These are phyloP conservation scores for Tetramorium bicarinatum DNA, from an alignment of 2,888 invertebrate species.

Conservation along the genomic window DNA sequence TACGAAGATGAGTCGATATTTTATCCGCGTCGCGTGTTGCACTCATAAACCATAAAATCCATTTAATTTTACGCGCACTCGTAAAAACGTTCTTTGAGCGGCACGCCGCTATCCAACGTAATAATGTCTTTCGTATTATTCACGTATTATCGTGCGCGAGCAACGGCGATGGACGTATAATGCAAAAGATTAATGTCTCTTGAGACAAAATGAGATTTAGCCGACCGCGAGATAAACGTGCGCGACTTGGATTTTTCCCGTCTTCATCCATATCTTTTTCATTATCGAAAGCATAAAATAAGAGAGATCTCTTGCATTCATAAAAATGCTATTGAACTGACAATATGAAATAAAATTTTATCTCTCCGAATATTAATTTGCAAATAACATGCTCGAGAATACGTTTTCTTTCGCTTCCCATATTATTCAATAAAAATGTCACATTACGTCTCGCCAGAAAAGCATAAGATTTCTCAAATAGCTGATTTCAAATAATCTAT, in stretches of 20 bases:
- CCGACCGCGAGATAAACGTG: neutral
- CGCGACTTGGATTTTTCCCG: neutral
- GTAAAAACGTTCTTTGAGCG: slow-evolving; percentile 68
- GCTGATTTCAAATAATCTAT: neutral
- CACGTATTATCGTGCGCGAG: slow-evolving; percentile 11
- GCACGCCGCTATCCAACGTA: neutral
- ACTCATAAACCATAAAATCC: slow-evolving; percentile 72
- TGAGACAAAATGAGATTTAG: slow-evolving; percentile 11
- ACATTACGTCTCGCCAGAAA: neutral
- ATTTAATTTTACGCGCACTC: slow-evolving; percentile 75
- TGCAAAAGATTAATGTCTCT: neutral
- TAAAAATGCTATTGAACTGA: neutral
- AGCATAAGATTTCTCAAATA: neutral
- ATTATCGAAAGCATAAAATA: neutral
- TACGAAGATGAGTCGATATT: slow-evolving; percentile 74
- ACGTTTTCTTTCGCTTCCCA: neutral
- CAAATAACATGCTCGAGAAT: neutral
- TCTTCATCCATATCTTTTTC: neutral
- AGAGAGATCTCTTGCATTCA: neutral
- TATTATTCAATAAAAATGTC: neutral
- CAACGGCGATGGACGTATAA: neutral
- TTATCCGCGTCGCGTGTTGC: slow-evolving; percentile 56
- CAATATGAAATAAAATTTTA: neutral
- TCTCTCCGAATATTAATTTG: neutral
- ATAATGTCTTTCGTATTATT: slow-evolving; percentile 20